Conservation (phyloP, 2,113 vertebrate genomes). For the Thryonomys swinderianus region DNA sequence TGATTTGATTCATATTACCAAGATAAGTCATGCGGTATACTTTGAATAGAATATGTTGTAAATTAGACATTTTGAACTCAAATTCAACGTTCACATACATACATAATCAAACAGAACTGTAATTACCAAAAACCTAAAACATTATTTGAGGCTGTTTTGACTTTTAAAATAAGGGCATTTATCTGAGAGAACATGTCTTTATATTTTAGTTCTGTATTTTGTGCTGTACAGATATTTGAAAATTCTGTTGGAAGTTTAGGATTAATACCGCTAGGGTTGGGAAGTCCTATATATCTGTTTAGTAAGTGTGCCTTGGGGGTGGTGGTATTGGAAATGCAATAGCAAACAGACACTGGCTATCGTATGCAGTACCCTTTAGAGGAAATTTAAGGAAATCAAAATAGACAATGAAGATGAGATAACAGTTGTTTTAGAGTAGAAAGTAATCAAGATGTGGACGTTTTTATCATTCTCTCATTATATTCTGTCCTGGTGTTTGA, state of each 20-base stretch:
- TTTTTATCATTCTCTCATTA: neutral
- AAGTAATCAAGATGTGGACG: neutral
- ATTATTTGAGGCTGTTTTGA: neutral
- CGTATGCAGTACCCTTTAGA: neutral
- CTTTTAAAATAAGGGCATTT: neutral
- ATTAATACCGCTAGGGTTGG: neutral
- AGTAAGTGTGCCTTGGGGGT: neutral
- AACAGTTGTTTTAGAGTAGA: neutral
- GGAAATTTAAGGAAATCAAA: neutral
- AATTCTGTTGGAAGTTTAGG: neutral
- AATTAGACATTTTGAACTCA: neutral
- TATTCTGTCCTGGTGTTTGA: neutral
- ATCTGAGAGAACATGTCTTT: neutral
- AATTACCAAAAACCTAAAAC: neutral
- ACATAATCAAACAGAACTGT: neutral
- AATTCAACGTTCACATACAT: slow-evolving; percentile 18
- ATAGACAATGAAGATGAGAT: neutral
- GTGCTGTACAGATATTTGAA: neutral
- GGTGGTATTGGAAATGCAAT: neutral
- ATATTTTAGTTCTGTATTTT: neutral
- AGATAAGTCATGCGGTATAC: neutral
- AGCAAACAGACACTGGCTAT: neutral
- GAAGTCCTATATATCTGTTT: neutral
- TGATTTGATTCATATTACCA: slow-evolving; percentile 35
- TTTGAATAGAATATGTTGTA: neutral